Evolutionary conservation across 2,888 invertebrate genomes (phyloP).

Genomic region (Scaptomyza polygonia): DNA sequence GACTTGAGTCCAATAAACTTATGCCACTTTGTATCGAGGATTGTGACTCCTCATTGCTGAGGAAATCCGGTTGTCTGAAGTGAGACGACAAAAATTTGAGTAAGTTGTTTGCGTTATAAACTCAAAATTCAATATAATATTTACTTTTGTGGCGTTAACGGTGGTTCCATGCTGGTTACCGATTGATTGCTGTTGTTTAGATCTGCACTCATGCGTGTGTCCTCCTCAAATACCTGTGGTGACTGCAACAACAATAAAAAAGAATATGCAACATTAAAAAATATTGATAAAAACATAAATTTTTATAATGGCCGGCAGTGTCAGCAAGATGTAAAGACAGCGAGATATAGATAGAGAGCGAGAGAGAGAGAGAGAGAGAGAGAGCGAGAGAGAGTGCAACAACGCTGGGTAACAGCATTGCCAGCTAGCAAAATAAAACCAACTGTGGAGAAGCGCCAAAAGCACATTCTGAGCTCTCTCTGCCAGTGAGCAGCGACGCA

Average conservation of each 20-base stretch:
- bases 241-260: conserved; percentile 59
- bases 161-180: conserved; percentile 68
- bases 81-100: not conserved
- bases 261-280: not conserved
- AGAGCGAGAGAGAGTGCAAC: conserved; percentile 8
- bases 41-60: conserved; percentile 89
- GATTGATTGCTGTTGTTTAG: conserved; percentile 79
- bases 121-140: conserved; percentile 3
- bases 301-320: too few species aligned
- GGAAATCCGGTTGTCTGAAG: conserved; percentile 82
- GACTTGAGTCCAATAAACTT: conserved; percentile 82
- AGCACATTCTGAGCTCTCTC: conserved; percentile 24
- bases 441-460: conserved; percentile 30
- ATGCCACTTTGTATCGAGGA: conserved; percentile 91
- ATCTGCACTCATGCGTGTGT: conserved; percentile 91
- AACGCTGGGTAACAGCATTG: conserved; percentile 45
- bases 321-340: too few species aligned
- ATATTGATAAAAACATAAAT: not conserved
- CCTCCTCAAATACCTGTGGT: conserved; percentile 89
- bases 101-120: not conserved
- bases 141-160: conserved; percentile 75
- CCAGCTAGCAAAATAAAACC: conserved; percentile 40
- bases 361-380: not conserved
- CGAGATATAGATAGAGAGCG: not conserved
- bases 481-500: conserved; percentile 47